Percentiles rank a stretch among this genome's conserved stretches.
These are phyloP conservation scores for Orthosia gracilis DNA, from an alignment of 2,888 invertebrate species.

Conservation along the genomic window DNA sequence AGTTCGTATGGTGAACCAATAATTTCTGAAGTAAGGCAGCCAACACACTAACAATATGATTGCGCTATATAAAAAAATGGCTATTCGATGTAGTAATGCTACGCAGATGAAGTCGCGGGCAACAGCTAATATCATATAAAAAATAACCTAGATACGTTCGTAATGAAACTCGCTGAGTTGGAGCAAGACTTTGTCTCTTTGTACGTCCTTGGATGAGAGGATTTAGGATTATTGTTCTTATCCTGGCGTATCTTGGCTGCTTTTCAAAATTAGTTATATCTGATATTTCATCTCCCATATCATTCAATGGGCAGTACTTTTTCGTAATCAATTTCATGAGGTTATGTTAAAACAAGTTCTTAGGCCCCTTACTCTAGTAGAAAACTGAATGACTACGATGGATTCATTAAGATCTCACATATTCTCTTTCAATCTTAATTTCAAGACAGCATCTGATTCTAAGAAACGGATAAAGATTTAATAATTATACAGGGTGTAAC, in stretches of 20 bases:
- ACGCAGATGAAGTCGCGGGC: no score
- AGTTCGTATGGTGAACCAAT: no score
- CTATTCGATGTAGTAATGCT: no score
- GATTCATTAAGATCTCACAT: not conserved
- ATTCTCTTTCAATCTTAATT: not conserved
- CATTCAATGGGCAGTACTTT: not conserved
- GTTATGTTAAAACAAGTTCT: not conserved
- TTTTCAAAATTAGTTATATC: constrained; percentile 26
- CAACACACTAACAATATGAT: no score
- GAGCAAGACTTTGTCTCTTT: not conserved
- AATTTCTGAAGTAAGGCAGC: no score
- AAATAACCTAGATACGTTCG: constrained; percentile 50
- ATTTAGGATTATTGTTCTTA: constrained; percentile 34
- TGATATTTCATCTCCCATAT: constrained; percentile 5
- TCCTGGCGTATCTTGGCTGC: constrained; percentile 27
- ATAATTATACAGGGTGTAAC: no score
- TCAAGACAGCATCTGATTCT: not conserved
- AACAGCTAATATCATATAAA: constrained; percentile 46
- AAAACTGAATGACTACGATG: not conserved
- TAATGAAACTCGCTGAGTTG: constrained; percentile 44
- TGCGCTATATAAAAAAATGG: no score
- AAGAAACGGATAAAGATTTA: not conserved
- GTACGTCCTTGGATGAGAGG: constrained; percentile 19
- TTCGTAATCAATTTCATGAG: not conserved
- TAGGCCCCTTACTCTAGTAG: not conserved